Base-by-base conservation (phyloP, 2,888 invertebrate genomes). In the Keiferia lycopersicella region DNA sequence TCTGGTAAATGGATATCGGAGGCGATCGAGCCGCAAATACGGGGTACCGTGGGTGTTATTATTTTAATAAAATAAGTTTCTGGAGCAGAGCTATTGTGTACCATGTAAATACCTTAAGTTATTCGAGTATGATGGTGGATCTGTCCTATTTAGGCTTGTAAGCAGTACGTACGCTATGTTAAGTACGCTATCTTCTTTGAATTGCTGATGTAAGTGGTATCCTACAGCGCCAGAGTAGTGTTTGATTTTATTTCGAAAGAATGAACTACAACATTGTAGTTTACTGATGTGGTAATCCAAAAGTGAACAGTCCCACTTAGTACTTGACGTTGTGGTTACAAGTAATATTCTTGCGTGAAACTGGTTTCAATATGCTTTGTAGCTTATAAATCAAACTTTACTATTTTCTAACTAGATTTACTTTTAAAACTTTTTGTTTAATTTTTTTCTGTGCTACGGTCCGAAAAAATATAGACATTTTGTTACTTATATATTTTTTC, bases 31-130 rank as follows among this genome's bases (percentile, higher is more conserved):
- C 78, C 68, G 84, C 82, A 71, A 84, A 84, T 82, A 73, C 76
- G 77, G 71, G 69, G 78, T 71, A 75, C 80, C 78, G 85, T 87
- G 80, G 85, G 86, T 77, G 84, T 79, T 82, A 83, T 84, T 68
- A 67, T 71, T 71, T 69, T 68, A 69, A 67, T 67, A 71, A 71
- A 69, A 69, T 71, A 66, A 67, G 63, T 66, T 69, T 69, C 69
- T 66, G 61, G 66, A 68, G 68, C 69, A 63, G 26, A 39, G 64
- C 66, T 65, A 65, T 69, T 68, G 69, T 68, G 65, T 64, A 59
- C 53, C 65, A 64, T 68, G 68, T 68, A 67, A 69, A 68, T 69
- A 66, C 65, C 57, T 51, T 60, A 66, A 70, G 62, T 66, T 68
- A 67, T 66, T 66, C 56, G 65, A 57, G 67, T 64, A 67, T 64